A percentile compares a stretch with the other conserved stretches of the same genome.
Conservation (phyloP, 2,888 invertebrate genomes). For the Mythimna impura region DNA sequence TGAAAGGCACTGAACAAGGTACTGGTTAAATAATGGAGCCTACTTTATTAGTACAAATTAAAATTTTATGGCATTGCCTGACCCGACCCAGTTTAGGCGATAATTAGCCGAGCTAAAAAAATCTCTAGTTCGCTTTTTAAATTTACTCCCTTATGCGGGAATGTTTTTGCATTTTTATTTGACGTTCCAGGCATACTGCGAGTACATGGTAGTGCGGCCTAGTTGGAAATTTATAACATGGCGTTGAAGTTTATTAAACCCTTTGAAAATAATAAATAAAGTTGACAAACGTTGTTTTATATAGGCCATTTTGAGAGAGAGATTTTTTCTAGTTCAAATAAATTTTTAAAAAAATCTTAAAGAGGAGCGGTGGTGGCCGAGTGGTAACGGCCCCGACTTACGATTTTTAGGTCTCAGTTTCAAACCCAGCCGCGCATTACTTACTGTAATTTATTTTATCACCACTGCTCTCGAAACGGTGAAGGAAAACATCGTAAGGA, state of each 20-base stretch:
- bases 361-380: too few relatives aligned
- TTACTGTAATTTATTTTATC: too few relatives aligned
- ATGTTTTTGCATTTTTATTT: conserved; percentile 35
- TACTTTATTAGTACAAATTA: conserved; percentile 44
- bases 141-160: conserved; percentile 1
- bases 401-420: too few relatives aligned
- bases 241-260: not conserved
- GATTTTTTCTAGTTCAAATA: too few relatives aligned
- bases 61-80: conserved; percentile 44
- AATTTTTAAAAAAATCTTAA: too few relatives aligned
- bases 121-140: conserved; percentile 27
- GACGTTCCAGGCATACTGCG: not conserved
- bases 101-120: conserved; percentile 55
- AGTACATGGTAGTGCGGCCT: not conserved
- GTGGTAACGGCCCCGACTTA: too few relatives aligned
- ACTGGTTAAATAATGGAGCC: conserved; percentile 36
- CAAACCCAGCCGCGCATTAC: too few relatives aligned
- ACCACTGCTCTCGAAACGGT: too few relatives aligned
- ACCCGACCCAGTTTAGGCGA: conserved; percentile 55
- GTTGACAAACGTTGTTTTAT: not conserved
- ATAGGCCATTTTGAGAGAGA: not conserved
- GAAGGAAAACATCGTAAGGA: too few relatives aligned
- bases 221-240: conserved; percentile 2
- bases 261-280: not conserved
- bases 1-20: conserved; percentile 30